phyloP scores from a whole-genome alignment of 2,888 invertebrate species.

The Rotaria macrura region DNA sequence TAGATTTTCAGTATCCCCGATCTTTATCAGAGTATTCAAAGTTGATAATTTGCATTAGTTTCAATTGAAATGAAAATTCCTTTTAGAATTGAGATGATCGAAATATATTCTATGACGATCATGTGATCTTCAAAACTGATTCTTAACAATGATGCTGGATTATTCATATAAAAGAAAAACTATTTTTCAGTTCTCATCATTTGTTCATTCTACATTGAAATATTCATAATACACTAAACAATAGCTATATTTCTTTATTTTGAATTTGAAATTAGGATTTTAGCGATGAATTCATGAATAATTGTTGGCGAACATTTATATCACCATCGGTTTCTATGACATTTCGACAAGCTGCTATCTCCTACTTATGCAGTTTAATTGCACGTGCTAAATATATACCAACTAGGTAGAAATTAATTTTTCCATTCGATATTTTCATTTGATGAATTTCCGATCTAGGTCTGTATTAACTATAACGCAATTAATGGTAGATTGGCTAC shows the following conservation, averaged over 20 bases:
- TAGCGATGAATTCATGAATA: conserved; percentile 60
- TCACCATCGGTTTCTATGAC: conserved; percentile 59
- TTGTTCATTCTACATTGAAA: no score
- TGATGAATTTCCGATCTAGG: conserved; percentile 48
- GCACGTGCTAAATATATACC: conserved; percentile 61
- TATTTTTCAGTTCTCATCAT: no score
- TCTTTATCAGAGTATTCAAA: no score
- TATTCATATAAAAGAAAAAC: no score
- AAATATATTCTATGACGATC: no score
- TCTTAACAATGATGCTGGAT: no score
- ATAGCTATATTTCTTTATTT: neutral
- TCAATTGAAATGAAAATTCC: no score
- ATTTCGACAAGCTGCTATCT: conserved; percentile 61
- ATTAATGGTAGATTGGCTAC: conserved; percentile 70
- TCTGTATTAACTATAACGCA: conserved; percentile 59
- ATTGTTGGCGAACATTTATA: conserved; percentile 64
- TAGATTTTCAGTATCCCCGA: no score
- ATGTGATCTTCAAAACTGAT: no score
- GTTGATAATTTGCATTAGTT: no score
- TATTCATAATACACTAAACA: no score
- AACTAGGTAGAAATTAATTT: conserved; percentile 53
- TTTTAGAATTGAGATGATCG: no score
- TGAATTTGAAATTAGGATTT: conserved; percentile 38
- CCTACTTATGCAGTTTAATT: conserved; percentile 65
- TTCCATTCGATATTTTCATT: neutral